A percentile compares a stretch with the other conserved stretches of the same genome.
phyloP scores from a whole-genome alignment of 2,888 invertebrate species.

The Eumerus sabulonum region DNA sequence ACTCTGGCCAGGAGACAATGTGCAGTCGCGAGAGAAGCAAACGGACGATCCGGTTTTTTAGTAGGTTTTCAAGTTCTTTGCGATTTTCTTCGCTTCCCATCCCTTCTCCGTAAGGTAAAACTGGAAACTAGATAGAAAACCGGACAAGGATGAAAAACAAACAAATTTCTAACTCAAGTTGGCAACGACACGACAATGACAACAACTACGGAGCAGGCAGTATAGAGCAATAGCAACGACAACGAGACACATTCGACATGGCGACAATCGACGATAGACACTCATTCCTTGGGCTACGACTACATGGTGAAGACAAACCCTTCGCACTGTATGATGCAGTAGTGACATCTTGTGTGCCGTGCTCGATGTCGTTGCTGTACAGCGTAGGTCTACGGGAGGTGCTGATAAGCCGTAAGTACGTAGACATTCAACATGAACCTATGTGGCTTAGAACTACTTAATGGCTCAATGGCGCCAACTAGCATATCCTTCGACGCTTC shows the following conservation, averaged over 20 bases:
- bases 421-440: conserved; percentile 3
- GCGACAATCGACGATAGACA: conserved; percentile 46
- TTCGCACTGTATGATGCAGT: conserved; percentile 27
- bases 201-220: conserved; percentile 6
- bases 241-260: conserved; percentile 8
- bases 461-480: conserved; percentile 67
- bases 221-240: too few species aligned
- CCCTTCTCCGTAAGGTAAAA: conserved; percentile 14
- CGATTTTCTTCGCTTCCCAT: conserved; percentile 57
- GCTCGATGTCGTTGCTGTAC: conserved; percentile 24
- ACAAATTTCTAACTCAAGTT: conserved; percentile 51
- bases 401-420: conserved; percentile 59
- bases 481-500: conserved; percentile 67
- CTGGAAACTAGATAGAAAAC: conserved; percentile 48
- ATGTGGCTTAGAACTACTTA: conserved; percentile 38
- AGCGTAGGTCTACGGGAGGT: conserved; percentile 57
- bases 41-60: conserved; percentile 62
- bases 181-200: conserved; percentile 28
- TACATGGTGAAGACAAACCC: conserved; percentile 54
- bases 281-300: conserved; percentile 19
- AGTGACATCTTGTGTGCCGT: conserved; percentile 57
- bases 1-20: conserved; percentile 26
- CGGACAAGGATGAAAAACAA: conserved; percentile 54
- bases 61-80: conserved; percentile 67
- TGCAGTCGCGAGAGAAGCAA: conserved; percentile 30